These are phyloP conservation scores for Caenorhabditis virilis DNA, from an alignment of 2,888 invertebrate species.

Conservation along the genomic window DNA sequence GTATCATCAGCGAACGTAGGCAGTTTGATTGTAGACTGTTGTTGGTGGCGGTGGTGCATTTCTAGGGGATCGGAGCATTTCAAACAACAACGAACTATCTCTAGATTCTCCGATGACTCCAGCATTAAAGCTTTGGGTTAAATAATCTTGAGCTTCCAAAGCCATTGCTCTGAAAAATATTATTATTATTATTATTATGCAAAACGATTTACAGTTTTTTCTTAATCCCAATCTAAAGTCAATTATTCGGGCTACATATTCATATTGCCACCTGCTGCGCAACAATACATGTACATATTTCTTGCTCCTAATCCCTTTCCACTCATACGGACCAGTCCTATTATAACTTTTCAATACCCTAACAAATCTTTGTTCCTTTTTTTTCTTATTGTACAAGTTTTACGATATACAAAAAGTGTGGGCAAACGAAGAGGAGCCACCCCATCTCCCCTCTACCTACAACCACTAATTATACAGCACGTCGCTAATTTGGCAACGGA, in stretches of 20 bases:
- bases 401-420: neutral
- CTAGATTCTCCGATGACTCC: slow-evolving; percentile 7
- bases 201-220: too few relatives aligned
- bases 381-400: neutral
- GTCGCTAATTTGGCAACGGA: slow-evolving; percentile 18
- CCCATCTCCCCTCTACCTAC: too few relatives aligned
- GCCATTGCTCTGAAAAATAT: slow-evolving; percentile 28
- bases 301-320: slow-evolving; percentile 11
- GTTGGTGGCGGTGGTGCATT: too few relatives aligned
- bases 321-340: slow-evolving; percentile 12
- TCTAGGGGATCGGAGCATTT: slow-evolving; percentile 23
- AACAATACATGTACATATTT: slow-evolving; percentile 30
- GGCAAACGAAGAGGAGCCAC: slow-evolving; percentile 11
- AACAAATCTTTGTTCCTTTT: neutral
- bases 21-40: slow-evolving; percentile 1
- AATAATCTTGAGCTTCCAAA: slow-evolving; percentile 7
- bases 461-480: slow-evolving; percentile 36
- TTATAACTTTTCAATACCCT: slow-evolving; percentile 22
- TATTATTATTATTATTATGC: neutral
- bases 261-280: slow-evolving; percentile 34
- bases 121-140: neutral
- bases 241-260: too few relatives aligned
- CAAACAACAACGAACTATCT: slow-evolving; percentile 16
- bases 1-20: too few relatives aligned
- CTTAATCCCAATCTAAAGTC: too few relatives aligned